These are phyloP conservation scores for Nycticebus coucang DNA, from an alignment of 2,113 vertebrate species.

Conservation along the genomic window DNA sequence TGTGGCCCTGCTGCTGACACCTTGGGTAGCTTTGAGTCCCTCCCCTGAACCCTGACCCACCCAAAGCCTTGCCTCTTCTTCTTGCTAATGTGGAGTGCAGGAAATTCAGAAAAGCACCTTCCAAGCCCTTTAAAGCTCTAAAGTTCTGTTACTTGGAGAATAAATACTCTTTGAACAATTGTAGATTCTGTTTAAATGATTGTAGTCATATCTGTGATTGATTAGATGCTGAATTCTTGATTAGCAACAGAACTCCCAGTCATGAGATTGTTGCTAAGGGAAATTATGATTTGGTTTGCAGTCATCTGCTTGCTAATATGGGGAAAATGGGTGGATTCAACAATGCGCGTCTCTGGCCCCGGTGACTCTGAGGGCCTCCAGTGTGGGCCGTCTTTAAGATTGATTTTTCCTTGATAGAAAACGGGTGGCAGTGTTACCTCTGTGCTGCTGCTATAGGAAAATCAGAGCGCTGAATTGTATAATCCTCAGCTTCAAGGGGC, in stretches of 20 bases:
- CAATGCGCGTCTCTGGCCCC: neutral
- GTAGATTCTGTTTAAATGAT: neutral
- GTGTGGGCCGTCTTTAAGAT: neutral
- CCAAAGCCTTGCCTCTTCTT: neutral
- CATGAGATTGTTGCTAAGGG: slow-evolving; percentile 28
- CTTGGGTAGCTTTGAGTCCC: neutral
- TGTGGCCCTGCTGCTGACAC: neutral
- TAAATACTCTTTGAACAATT: neutral
- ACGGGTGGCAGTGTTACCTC: neutral
- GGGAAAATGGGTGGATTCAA: neutral
- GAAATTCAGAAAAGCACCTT: neutral
- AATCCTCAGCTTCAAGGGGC: neutral
- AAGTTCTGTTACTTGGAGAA: slow-evolving; percentile 16
- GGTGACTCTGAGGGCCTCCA: neutral
- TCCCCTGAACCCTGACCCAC: neutral
- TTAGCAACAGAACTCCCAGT: neutral
- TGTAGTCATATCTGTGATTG: neutral
- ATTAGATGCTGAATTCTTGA: slow-evolving; percentile 39
- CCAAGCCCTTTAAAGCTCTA: neutral
- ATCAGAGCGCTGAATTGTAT: neutral
- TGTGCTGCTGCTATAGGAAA: neutral
- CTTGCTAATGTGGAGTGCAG: neutral
- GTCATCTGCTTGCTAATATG: neutral
- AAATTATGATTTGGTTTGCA: neutral
- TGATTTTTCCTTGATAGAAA: neutral